A percentile compares a stretch with the other conserved stretches of the same genome.
Evolutionary conservation across 2,797 vertebrate species (phyloP).

Genomic region (Coreius guichenoti): DNA sequence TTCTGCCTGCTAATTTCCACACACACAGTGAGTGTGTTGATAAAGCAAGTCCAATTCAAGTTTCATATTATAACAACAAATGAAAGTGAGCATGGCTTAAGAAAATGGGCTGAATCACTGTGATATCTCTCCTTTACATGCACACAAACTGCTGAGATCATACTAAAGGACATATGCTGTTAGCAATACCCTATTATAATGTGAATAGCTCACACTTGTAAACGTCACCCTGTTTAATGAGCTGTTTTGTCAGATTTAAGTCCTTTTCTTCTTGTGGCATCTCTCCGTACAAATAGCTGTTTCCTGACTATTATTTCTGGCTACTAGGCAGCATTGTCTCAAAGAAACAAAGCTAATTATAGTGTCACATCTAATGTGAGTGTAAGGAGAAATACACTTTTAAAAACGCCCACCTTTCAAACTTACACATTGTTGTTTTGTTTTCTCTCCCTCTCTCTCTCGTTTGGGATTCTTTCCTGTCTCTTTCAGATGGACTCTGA

Average conservation of each 20-base stretch:
- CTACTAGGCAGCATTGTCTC: neutral
- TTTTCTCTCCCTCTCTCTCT: neutral
- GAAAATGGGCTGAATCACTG: neutral
- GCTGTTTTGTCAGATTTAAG: conserved; percentile 4
- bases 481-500: conserved; percentile 68
- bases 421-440: neutral
- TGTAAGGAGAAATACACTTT: conserved; percentile 46
- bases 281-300: neutral
- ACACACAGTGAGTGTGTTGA: conserved; percentile 1
- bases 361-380: neutral
- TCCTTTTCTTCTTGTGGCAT: neutral
- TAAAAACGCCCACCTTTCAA: neutral
- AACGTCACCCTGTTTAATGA: neutral
- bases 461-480: conserved; percentile 62
- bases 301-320: conserved; percentile 1
- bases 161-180: neutral
- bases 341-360: conserved; percentile 17
- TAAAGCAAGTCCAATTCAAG: conserved; percentile 2
- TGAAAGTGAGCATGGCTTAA: neutral
- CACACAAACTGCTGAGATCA: conserved; percentile 2
- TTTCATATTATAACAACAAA: neutral
- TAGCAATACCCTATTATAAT: neutral
- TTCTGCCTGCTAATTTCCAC: conserved; percentile 52
- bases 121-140: neutral
- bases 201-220: neutral